Evolutionary conservation across 2,797 vertebrate genomes (phyloP).

Genomic region (Microctenopoma steveboyesi): DNA sequence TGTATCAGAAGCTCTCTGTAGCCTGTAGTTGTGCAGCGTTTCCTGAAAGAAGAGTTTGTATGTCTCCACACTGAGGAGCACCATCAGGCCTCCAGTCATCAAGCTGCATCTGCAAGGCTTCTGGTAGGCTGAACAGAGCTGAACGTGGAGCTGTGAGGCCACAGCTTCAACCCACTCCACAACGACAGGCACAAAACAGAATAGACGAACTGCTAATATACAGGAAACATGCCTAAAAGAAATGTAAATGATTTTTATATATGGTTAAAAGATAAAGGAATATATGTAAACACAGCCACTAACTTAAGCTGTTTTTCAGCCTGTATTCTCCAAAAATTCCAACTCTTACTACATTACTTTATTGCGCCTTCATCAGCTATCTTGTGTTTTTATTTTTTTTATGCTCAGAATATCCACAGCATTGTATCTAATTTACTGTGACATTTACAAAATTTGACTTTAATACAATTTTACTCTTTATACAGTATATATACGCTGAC

Average conservation of each 20-base stretch:
- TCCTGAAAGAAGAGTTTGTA: constrained; percentile 25
- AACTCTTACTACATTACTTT: not conserved
- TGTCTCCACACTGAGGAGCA: constrained; percentile 21
- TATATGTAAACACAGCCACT: not conserved
- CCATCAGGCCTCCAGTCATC: constrained; percentile 25
- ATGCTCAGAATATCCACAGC: not conserved
- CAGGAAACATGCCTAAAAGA: constrained; percentile 1
- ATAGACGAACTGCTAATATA: not conserved
- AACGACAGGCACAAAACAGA: constrained; percentile 37
- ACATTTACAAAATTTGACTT: not conserved
- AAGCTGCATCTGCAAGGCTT: constrained; percentile 15
- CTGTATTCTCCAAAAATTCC: too few relatives aligned
- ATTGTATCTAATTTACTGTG: not conserved
- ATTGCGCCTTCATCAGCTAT: not conserved
- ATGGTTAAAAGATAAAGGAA: not conserved
- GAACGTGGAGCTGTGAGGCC: constrained; percentile 20
- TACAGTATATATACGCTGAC: not conserved
- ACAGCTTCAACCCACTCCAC: constrained; percentile 47
- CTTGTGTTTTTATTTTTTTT: not conserved
- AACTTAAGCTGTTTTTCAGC: not conserved
- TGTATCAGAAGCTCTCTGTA: constrained; percentile 40
- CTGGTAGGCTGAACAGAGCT: constrained; percentile 41
- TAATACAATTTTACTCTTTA: not conserved
- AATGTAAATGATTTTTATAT: not conserved
- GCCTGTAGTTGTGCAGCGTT: constrained; percentile 42